These are phyloP conservation scores for Conchocele bisecta DNA, from an alignment of 2,888 invertebrate genomes.

Conservation along the genomic window DNA sequence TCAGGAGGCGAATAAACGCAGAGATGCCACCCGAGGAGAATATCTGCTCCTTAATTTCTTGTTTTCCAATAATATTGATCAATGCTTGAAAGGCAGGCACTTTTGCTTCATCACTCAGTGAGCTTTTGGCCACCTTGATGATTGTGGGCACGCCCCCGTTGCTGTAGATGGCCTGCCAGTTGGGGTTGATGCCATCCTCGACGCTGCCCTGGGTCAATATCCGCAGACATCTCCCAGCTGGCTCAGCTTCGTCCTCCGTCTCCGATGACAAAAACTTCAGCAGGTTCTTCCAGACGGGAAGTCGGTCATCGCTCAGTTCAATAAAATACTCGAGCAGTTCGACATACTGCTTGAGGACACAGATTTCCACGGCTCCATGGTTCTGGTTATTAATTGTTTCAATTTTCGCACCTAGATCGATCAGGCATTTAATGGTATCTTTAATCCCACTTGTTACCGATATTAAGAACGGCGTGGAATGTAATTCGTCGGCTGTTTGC, in stretches of 20 bases:
- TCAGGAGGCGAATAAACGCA: slow-evolving; percentile 73
- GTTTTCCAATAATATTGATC: slow-evolving; percentile 72
- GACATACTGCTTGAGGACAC: slow-evolving; percentile 74
- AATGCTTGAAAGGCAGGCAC: slow-evolving; percentile 74
- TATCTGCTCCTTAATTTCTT: slow-evolving; percentile 76
- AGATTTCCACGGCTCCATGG: slow-evolving; percentile 81
- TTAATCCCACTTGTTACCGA: slow-evolving; percentile 76
- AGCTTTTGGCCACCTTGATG: slow-evolving; percentile 76
- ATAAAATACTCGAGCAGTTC: slow-evolving; percentile 77
- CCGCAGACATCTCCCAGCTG: slow-evolving; percentile 75
- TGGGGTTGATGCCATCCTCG: slow-evolving; percentile 69
- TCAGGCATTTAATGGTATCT: slow-evolving; percentile 77
- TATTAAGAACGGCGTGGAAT: slow-evolving; percentile 80
- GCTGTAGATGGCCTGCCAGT: slow-evolving; percentile 75
- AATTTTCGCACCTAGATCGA: slow-evolving; percentile 77
- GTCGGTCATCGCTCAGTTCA: slow-evolving; percentile 63
- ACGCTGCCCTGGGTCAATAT: slow-evolving; percentile 68
- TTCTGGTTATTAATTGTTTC: slow-evolving; percentile 74
- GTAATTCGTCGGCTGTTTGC: slow-evolving; percentile 78
- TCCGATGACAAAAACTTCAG: slow-evolving; percentile 76
- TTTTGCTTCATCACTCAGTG: slow-evolving; percentile 73
- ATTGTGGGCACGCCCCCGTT: slow-evolving; percentile 75
- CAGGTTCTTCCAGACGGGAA: slow-evolving; percentile 80
- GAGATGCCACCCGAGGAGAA: slow-evolving; percentile 73
- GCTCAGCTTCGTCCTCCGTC: slow-evolving; percentile 76